Percentiles rank a stretch among this genome's conserved stretches.
Conservation (phyloP, 2,888 invertebrate species). For the Pediacus dermestoides region DNA sequence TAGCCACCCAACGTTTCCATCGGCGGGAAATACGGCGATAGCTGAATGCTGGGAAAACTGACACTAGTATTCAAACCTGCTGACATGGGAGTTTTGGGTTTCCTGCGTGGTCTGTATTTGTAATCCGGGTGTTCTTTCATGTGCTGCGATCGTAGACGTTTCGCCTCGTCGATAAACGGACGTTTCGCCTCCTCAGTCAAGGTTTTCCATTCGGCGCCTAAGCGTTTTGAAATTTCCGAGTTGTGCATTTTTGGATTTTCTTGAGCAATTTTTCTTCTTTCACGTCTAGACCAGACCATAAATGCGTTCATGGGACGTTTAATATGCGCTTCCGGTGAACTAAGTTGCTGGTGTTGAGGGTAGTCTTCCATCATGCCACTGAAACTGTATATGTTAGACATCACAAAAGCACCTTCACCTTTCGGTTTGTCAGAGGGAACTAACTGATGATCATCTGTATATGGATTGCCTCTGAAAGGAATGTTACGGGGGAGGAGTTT, state of each 20-base stretch:
- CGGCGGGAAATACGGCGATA: slow-evolving; percentile 62
- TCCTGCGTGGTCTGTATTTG: slow-evolving; percentile 82
- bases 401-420: slow-evolving; percentile 30
- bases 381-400: slow-evolving; percentile 41
- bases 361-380: slow-evolving; percentile 43
- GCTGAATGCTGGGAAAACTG: slow-evolving; percentile 61
- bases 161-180: slow-evolving; percentile 94
- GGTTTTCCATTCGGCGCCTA: slow-evolving; percentile 92
- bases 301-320: slow-evolving; percentile 98
- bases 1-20: slow-evolving; percentile 55
- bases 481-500: slow-evolving; percentile 32
- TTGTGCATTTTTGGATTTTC: slow-evolving; percentile 94
- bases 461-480: too few relatives aligned
- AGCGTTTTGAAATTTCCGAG: slow-evolving; percentile 83
- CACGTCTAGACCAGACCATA: slow-evolving; percentile 94
- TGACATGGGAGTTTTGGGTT: slow-evolving; percentile 70
- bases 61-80: slow-evolving; percentile 32
- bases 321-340: slow-evolving; percentile 70
- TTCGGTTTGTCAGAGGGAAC: too few relatives aligned
- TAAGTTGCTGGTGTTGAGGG: slow-evolving; percentile 27
- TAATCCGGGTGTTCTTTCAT: slow-evolving; percentile 92
- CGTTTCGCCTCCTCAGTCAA: slow-evolving; percentile 82
- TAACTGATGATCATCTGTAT: too few relatives aligned
- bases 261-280: slow-evolving; percentile 86
- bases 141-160: slow-evolving; percentile 79